A percentile compares a stretch with the other conserved stretches of the same genome.
Conservation (phyloP, 1,140 invertebrate genomes). For the Augochlora pura region DNA sequence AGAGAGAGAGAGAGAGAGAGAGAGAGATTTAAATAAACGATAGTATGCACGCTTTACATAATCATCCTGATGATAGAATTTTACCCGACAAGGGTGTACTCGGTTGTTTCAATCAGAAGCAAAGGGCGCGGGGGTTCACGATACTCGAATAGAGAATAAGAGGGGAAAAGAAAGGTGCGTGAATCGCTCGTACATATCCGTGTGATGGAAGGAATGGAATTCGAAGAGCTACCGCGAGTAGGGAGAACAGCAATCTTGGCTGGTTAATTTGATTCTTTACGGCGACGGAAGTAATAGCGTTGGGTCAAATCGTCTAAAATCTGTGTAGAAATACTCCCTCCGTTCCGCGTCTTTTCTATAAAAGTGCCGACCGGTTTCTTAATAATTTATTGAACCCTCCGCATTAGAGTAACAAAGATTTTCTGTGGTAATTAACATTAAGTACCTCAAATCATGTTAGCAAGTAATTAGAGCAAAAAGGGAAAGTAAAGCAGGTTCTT, state of each 20-base stretch:
- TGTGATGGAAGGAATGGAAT: conserved; percentile 7
- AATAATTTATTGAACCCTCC: too few species aligned
- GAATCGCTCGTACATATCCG: conserved; percentile 3
- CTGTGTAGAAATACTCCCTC: not conserved
- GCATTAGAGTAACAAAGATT: too few species aligned
- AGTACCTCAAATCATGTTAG: too few species aligned
- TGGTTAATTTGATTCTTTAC: conserved; percentile 78
- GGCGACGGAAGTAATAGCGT: conserved; percentile 69
- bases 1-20: too few species aligned
- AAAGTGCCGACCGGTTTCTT: too few species aligned
- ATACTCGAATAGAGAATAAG: conserved; percentile 64
- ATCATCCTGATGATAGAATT: not conserved
- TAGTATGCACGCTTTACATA: not conserved
- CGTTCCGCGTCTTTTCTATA: too few species aligned
- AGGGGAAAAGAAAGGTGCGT: conserved; percentile 40
- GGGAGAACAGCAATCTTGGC: conserved; percentile 69
- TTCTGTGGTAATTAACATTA: too few species aligned
- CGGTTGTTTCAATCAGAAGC: conserved; percentile 68
- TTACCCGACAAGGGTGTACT: conserved; percentile 57
- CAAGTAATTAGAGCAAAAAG: too few species aligned
- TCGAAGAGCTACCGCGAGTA: not conserved
- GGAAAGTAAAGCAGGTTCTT: too few species aligned
- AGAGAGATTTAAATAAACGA: not conserved
- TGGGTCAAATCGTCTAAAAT: conserved; percentile 51
- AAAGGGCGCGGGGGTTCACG: conserved; percentile 62